phyloP scores from a whole-genome alignment of 2,888 invertebrate genomes.

The Leptothorax acervorum region DNA sequence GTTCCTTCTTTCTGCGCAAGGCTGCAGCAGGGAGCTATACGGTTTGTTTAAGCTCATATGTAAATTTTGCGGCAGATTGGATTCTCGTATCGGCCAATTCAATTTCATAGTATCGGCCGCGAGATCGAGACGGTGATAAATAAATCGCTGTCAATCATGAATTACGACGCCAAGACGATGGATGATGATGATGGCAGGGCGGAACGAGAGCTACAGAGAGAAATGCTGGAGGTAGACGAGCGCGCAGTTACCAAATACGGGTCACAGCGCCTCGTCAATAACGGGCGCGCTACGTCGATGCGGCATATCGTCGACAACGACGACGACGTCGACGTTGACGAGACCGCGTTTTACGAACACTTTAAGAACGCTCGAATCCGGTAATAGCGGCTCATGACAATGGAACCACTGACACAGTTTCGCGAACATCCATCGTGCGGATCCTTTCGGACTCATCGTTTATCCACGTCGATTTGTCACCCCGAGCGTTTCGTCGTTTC shows the following conservation, averaged over 20 bases:
- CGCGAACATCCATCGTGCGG: conserved; percentile 34
- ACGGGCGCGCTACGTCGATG: conserved; percentile 74
- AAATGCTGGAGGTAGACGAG: conserved; percentile 60
- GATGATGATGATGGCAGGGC: conserved; percentile 38
- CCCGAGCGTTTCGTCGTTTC: conserved; percentile 23
- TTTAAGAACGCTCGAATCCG: conserved; percentile 62
- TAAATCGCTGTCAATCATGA: conserved; percentile 43
- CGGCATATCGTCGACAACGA: conserved; percentile 58
- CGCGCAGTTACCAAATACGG: conserved; percentile 81
- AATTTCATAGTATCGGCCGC: conserved; percentile 14
- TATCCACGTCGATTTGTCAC: conserved; percentile 42
- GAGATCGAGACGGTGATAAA: conserved; percentile 36
- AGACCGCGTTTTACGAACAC: conserved; percentile 44
- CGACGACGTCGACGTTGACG: conserved; percentile 41
- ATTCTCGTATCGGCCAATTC: conserved; percentile 8
- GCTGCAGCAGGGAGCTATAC: neutral
- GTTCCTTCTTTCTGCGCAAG: no score
- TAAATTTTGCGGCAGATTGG: conserved; percentile 20
- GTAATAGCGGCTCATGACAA: conserved; percentile 69
- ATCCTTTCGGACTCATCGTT: conserved; percentile 43
- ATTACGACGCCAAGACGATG: conserved; percentile 31
- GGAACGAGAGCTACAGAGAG: conserved; percentile 34
- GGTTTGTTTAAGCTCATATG: neutral
- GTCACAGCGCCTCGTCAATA: conserved; percentile 82
- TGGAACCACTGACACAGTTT: conserved; percentile 77